These are phyloP conservation scores for Cichladusa arquata DNA, from an alignment of 2,113 vertebrate species.

Conservation along the genomic window DNA sequence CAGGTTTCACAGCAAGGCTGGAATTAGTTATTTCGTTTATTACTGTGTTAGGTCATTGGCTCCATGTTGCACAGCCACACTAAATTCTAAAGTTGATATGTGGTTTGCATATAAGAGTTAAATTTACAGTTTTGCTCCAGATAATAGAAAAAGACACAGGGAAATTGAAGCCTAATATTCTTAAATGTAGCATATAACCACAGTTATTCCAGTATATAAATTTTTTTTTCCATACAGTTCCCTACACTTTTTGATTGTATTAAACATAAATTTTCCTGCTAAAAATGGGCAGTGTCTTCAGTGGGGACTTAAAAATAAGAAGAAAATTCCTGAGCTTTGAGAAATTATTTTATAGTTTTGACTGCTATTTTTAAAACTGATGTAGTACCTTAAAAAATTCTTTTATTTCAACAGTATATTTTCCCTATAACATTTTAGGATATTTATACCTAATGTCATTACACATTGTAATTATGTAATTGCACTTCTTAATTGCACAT, in stretches of 20 bases:
- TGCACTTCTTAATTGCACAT: conserved; percentile 66
- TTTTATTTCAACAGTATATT: conserved; percentile 29
- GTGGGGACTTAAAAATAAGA: neutral
- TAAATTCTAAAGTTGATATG: neutral
- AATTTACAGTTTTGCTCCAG: neutral
- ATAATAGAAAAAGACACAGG: neutral
- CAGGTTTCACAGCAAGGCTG: neutral
- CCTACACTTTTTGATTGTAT: neutral
- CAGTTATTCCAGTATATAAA: neutral
- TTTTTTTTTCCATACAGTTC: neutral
- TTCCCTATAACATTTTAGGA: conserved; percentile 58
- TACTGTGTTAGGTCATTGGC: neutral
- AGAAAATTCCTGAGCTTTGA: neutral
- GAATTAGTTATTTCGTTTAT: neutral
- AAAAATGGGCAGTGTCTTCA: neutral
- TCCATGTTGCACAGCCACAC: neutral
- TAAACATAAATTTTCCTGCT: neutral
- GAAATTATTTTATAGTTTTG: neutral
- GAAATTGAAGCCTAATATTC: neutral
- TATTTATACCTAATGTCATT: conserved; percentile 70
- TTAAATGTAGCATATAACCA: neutral
- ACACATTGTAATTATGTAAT: conserved; percentile 74
- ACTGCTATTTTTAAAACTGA: neutral
- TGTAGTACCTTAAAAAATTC: neutral
- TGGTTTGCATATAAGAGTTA: neutral